These are phyloP conservation scores for Germaria angustata DNA, from an alignment of 2,888 invertebrate genomes.

Conservation along the genomic window DNA sequence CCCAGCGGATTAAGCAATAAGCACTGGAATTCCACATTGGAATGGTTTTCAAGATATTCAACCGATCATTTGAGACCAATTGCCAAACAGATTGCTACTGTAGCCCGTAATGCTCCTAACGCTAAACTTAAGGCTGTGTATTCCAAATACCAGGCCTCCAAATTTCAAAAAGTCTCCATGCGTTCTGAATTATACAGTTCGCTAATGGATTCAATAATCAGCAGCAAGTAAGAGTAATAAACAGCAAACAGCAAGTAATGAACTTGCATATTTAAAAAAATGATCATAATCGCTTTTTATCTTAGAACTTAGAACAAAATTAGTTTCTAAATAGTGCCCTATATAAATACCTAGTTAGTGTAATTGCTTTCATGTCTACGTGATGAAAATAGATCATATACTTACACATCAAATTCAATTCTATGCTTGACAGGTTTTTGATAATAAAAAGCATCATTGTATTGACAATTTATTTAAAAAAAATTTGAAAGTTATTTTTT, in stretches of 20 bases:
- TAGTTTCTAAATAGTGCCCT: slow-evolving; percentile 4
- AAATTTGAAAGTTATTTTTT: slow-evolving; percentile 11
- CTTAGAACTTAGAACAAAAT: slow-evolving; percentile 14
- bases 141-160: slow-evolving; percentile 84
- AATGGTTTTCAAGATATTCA: slow-evolving; percentile 88
- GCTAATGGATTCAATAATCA: slow-evolving; percentile 75
- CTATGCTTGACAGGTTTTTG: background rate
- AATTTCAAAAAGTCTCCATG: slow-evolving; percentile 84
- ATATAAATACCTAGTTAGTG: slow-evolving; percentile 38
- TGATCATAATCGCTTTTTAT: slow-evolving; percentile 7
- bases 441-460: background rate
- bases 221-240: slow-evolving; percentile 34
- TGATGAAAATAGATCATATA: background rate
- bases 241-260: background rate
- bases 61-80: slow-evolving; percentile 85
- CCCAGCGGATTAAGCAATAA: slow-evolving; percentile 75
- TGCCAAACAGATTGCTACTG: slow-evolving; percentile 85
- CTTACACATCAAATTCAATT: too few relatives aligned
- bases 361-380: slow-evolving; percentile 28
- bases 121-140: slow-evolving; percentile 86
- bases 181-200: slow-evolving; percentile 82
- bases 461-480: slow-evolving; percentile 30
- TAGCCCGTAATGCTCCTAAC: slow-evolving; percentile 85
- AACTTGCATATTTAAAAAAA: slow-evolving; percentile 19
- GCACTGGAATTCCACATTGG: slow-evolving; percentile 88